A percentile compares a stretch with the other conserved stretches of the same genome.
Conservation (phyloP, 2,888 invertebrate species). For the Coelinius sp. region DNA sequence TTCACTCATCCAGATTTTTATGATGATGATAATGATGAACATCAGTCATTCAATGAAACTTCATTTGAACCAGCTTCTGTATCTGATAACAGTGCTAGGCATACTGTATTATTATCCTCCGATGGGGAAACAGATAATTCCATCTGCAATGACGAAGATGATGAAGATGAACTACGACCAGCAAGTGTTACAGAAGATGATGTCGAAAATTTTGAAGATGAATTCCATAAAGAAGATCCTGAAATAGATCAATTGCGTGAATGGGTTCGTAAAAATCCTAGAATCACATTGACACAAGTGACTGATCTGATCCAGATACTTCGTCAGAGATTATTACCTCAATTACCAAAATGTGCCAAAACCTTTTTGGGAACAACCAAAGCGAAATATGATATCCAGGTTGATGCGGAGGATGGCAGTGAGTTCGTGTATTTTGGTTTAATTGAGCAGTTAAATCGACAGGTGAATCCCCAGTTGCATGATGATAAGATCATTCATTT, state of each 20-base stretch:
- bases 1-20: too few relatives aligned
- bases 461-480: constrained; percentile 19
- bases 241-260: constrained; percentile 30
- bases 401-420: constrained; percentile 5
- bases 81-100: too few relatives aligned
- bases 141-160: background rate
- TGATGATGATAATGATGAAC: too few relatives aligned
- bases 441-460: background rate
- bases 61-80: too few relatives aligned
- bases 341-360: constrained; percentile 33
- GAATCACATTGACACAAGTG: background rate
- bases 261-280: constrained; percentile 31
- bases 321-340: constrained; percentile 29
- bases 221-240: background rate
- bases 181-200: background rate
- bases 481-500: constrained; percentile 2
- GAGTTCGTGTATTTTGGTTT: constrained; percentile 37
- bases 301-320: constrained; percentile 34
- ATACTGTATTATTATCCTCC: background rate
- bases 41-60: too few relatives aligned
- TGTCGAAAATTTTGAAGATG: background rate
- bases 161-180: background rate
- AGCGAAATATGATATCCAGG: constrained; percentile 22
- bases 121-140: background rate
- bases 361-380: constrained; percentile 31